Evolutionary conservation across 2,113 vertebrate species (phyloP).

Genomic region (Pluvialis apricaria): DNA sequence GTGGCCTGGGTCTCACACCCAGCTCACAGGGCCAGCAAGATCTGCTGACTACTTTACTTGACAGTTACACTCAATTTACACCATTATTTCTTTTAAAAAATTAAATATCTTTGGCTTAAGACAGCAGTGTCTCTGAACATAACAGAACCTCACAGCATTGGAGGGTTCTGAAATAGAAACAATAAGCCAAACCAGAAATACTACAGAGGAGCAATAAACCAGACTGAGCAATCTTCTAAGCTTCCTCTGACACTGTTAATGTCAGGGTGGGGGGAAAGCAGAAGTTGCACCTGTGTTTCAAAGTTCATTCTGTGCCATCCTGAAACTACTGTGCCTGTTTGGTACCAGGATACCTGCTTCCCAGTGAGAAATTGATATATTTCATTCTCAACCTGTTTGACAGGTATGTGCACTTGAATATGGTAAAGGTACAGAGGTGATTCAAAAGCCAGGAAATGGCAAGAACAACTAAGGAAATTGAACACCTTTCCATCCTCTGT

Average conservation of each 20-base stretch:
- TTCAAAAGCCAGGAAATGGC: not conserved
- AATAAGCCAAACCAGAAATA: not conserved
- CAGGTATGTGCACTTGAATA: not conserved
- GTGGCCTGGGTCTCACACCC: not conserved
- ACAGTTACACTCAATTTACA: not conserved
- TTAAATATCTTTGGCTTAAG: not conserved
- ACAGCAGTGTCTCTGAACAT: not conserved
- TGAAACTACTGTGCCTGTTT: not conserved
- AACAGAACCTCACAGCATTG: not conserved
- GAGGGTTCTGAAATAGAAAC: not conserved
- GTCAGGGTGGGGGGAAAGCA: fast-evolving
- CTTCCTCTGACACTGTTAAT: not conserved
- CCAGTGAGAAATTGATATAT: not conserved
- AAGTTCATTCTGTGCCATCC: not conserved
- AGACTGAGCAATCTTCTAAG: not conserved
- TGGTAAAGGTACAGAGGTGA: not conserved
- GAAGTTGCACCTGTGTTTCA: not conserved
- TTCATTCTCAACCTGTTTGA: not conserved
- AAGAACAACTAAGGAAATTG: not conserved
- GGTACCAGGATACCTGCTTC: not conserved
- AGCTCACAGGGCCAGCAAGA: not conserved
- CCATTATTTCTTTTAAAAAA: not conserved
- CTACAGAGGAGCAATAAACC: not conserved
- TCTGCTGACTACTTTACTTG: not conserved
- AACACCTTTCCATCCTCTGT: not conserved